Evolutionary conservation across 2,888 invertebrate species (phyloP).

Genomic region (Macaria liturata): DNA sequence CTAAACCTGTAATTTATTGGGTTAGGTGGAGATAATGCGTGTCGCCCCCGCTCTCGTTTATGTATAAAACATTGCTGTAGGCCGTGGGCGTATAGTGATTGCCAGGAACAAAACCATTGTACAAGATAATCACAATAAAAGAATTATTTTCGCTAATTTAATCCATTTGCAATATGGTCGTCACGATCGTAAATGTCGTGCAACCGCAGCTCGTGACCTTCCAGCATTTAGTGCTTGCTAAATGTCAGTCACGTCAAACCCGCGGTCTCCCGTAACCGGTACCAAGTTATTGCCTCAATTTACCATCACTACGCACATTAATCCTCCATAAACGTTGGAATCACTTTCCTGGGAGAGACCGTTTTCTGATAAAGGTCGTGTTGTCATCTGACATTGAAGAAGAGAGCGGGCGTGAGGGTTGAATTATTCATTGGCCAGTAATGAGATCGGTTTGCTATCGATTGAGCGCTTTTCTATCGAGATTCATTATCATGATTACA

Average conservation of each 20-base stretch:
- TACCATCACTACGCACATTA: constrained; percentile 49
- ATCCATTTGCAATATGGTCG: constrained; percentile 25
- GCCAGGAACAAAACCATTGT: too few species aligned
- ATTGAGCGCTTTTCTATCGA: constrained; percentile 44
- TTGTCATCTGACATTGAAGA: constrained; percentile 26
- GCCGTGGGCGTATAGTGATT: too few species aligned
- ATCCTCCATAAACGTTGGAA: constrained; percentile 46
- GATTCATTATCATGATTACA: constrained; percentile 54
- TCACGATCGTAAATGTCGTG: constrained; percentile 23
- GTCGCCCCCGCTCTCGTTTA: too few species aligned
- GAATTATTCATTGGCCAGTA: constrained; percentile 60
- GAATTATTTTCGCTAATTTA: background rate
- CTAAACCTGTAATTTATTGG: too few species aligned
- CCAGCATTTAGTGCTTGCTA: constrained; percentile 50
- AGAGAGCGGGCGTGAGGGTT: constrained; percentile 39
- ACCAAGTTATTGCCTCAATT: constrained; percentile 53
- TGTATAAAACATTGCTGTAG: too few species aligned
- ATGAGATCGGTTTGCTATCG: constrained; percentile 52
- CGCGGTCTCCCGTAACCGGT: constrained; percentile 63
- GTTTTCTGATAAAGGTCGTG: constrained; percentile 27
- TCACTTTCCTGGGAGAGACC: constrained; percentile 28
- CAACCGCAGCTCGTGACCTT: constrained; percentile 46
- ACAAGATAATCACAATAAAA: too few species aligned
- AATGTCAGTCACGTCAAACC: constrained; percentile 67
- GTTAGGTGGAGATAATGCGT: too few species aligned